Conservation (phyloP, 2,113 vertebrate species). For the Tupaia tana region DNA sequence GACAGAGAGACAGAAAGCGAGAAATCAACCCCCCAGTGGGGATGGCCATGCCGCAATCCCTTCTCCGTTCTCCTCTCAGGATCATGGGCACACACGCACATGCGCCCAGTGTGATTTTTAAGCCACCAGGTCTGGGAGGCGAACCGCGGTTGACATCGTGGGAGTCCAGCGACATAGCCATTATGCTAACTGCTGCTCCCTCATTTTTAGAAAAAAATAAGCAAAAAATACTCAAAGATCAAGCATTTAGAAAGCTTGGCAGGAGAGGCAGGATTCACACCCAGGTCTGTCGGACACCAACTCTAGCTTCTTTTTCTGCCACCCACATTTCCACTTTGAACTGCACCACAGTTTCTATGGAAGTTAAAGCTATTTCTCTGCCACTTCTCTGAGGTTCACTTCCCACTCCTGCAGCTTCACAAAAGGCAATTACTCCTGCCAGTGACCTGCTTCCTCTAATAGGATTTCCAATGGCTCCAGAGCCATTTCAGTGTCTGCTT, state of each 20-base stretch:
- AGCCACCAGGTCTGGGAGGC: no score
- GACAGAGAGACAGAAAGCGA: no score
- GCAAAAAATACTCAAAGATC: neutral
- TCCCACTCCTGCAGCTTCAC: neutral
- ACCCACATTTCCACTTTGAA: neutral
- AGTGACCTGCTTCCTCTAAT: conserved; percentile 37
- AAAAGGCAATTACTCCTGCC: conserved; percentile 14
- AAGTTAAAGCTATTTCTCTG: conserved; percentile 13
- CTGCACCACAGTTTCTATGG: neutral
- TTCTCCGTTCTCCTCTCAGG: no score
- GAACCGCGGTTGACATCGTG: no score
- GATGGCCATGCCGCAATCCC: no score
- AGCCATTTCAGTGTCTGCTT: neutral
- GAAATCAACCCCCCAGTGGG: no score
- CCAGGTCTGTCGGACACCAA: neutral
- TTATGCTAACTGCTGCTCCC: no score
- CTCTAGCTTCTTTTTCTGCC: neutral
- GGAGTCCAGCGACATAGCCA: no score
- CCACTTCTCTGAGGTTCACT: conserved; percentile 39
- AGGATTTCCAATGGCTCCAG: neutral
- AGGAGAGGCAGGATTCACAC: neutral
- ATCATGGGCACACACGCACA: no score
- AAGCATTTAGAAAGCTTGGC: neutral
- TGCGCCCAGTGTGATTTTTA: no score
- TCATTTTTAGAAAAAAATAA: neutral